Percentiles rank a stretch among this genome's conserved stretches.
Evolutionary conservation across 2,888 invertebrate species (phyloP).

Genomic region (Diarsia dahlii): DNA sequence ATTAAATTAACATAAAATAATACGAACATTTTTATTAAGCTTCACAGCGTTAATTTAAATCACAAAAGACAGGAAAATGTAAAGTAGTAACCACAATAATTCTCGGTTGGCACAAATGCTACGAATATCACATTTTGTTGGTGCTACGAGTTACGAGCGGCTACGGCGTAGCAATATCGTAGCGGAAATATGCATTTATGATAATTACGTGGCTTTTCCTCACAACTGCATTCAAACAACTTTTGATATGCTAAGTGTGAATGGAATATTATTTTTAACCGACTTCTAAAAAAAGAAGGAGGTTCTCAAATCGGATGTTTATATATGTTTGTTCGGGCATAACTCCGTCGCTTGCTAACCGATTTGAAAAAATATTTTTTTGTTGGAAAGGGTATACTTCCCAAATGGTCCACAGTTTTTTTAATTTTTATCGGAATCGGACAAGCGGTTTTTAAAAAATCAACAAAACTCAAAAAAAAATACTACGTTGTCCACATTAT

Average conservation of each 20-base stretch:
- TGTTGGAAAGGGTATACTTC: too few species aligned
- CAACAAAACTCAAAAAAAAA: too few species aligned
- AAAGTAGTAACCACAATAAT: conserved; percentile 10
- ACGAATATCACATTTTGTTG: conserved; percentile 57
- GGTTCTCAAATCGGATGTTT: too few species aligned
- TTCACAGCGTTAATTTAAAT: not conserved
- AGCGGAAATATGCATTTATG: conserved; percentile 68
- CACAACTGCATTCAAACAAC: conserved; percentile 34
- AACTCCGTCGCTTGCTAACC: too few species aligned
- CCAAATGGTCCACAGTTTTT: too few species aligned
- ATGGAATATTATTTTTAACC: too few species aligned
- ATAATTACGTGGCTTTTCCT: conserved; percentile 59
- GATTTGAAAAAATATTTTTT: too few species aligned
- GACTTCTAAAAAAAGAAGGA: too few species aligned
- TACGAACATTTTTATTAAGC: not conserved
- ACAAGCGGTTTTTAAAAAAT: too few species aligned
- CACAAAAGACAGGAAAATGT: conserved; percentile 12
- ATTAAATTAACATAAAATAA: not conserved
- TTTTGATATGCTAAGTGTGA: conserved; percentile 49
- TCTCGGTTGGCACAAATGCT: conserved; percentile 18
- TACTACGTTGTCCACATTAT: too few species aligned
- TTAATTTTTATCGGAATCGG: too few species aligned
- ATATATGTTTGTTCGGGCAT: too few species aligned
- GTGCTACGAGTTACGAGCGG: conserved; percentile 57
- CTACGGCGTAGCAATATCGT: conserved; percentile 66